Evolutionary conservation across 2,113 vertebrate genomes (phyloP).

Genomic region (Cygnus buccinator): DNA sequence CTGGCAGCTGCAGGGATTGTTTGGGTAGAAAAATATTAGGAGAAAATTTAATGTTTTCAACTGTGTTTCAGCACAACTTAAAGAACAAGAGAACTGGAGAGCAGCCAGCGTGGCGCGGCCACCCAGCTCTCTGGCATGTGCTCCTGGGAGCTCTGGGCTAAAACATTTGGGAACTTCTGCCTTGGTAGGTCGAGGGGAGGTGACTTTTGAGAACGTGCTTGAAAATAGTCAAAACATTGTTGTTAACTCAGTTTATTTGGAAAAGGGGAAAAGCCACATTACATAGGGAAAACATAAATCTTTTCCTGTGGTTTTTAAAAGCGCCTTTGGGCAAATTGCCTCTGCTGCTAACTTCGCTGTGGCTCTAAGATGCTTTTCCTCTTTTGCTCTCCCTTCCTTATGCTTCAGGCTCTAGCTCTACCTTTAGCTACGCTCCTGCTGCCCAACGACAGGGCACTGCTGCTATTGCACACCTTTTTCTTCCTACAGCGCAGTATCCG

Average conservation of each 20-base stretch:
- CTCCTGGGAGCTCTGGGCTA: conserved; percentile 3
- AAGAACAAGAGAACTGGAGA: neutral
- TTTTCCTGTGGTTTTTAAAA: conserved; percentile 73
- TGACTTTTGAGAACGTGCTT: conserved; percentile 39
- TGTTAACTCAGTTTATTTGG: conserved; percentile 68
- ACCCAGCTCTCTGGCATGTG: conserved; percentile 56
- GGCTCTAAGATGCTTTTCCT: conserved; percentile 53
- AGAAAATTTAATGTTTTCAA: conserved; percentile 18
- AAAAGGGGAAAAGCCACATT: conserved; percentile 59
- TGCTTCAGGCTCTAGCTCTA: neutral
- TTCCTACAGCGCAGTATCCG: neutral
- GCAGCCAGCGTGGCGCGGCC: neutral
- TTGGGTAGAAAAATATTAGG: neutral
- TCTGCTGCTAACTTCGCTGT: conserved; percentile 45
- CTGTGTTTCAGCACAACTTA: neutral
- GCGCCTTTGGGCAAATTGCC: conserved; percentile 68
- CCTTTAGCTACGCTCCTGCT: neutral
- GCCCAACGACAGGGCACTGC: neutral
- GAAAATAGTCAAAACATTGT: conserved; percentile 64
- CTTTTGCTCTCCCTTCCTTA: neutral
- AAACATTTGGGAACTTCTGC: conserved; percentile 39
- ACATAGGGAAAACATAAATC: conserved; percentile 65
- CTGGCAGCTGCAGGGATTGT: neutral
- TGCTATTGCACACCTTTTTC: neutral
- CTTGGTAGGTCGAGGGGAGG: conserved; percentile 27